Evolutionary conservation across 2,113 vertebrate species (phyloP).

Genomic region (Rana temporaria): DNA sequence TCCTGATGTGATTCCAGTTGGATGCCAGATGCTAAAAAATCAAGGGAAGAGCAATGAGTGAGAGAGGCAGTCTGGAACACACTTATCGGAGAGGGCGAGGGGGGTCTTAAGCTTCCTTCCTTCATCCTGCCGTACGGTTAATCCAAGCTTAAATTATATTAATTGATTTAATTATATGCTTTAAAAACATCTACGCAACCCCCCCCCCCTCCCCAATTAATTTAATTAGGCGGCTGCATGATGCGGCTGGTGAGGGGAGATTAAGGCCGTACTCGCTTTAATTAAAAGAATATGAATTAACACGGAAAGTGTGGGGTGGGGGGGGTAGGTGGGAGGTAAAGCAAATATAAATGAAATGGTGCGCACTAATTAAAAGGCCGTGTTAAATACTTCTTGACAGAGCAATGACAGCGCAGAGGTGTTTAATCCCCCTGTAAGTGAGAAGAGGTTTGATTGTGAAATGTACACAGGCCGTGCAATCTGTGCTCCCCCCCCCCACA

Average conservation of each 20-base stretch:
- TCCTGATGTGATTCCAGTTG: slow-evolving; percentile 98
- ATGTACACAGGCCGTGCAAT: slow-evolving; percentile 16
- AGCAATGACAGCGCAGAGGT: slow-evolving; percentile 74
- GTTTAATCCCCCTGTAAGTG: slow-evolving; percentile 60
- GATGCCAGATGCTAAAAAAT: slow-evolving; percentile 95
- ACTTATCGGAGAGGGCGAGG: slow-evolving; percentile 59
- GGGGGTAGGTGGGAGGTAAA: slow-evolving; percentile 68
- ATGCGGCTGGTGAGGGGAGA: slow-evolving; percentile 97
- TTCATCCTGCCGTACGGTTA: slow-evolving; percentile 86
- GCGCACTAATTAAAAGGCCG: slow-evolving; percentile 96
- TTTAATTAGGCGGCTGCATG: slow-evolving; percentile 98
- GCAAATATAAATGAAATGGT: slow-evolving; percentile 95
- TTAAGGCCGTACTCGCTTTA: slow-evolving; percentile 92
- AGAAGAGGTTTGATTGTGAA: slow-evolving; percentile 61
- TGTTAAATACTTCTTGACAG: slow-evolving; percentile 91
- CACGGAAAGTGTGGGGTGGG: slow-evolving; percentile 55
- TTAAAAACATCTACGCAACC: slow-evolving; percentile 78
- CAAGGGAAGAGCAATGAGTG: slow-evolving; percentile 92
- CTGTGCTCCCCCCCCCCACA: slow-evolving; percentile 25
- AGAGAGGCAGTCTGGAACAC: slow-evolving; percentile 72
- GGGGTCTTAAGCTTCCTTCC: slow-evolving; percentile 60
- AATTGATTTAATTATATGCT: slow-evolving; percentile 99
- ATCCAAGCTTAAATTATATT: slow-evolving; percentile 99
- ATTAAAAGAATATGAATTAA: slow-evolving; percentile 99
- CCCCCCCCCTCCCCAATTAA: slow-evolving; percentile 88